A percentile compares a stretch with the other conserved stretches of the same genome.
phyloP scores from a whole-genome alignment of 2,113 vertebrate species.

The Rhinichthys klamathensis region DNA sequence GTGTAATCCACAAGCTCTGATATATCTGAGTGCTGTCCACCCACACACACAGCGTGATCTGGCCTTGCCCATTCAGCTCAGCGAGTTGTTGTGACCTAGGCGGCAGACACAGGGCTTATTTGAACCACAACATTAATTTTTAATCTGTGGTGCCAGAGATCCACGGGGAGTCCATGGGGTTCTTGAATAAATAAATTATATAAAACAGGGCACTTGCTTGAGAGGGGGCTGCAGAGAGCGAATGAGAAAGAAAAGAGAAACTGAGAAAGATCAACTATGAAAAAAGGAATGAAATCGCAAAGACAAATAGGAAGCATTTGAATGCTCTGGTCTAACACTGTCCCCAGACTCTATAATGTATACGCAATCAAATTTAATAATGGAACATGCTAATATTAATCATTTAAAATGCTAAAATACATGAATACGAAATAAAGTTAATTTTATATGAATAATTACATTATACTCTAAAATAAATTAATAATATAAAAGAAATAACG shows the following conservation, averaged over 20 bases:
- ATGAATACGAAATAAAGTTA: not conserved
- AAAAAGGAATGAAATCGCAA: not conserved
- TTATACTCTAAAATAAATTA: not conserved
- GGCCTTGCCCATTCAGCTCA: not conserved
- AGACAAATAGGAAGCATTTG: not conserved
- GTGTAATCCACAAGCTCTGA: constrained; percentile 43
- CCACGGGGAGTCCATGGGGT: constrained; percentile 41
- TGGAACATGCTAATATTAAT: not conserved
- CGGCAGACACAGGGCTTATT: constrained; percentile 34
- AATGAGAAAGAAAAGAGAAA: not conserved
- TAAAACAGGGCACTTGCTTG: constrained; percentile 23
- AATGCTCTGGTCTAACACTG: not conserved
- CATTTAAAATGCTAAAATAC: too few species aligned
- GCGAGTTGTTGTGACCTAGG: constrained; percentile 13
- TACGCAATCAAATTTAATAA: not conserved
- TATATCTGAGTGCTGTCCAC: constrained; percentile 34
- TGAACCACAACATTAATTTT: constrained; percentile 50
- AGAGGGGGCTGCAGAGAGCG: not conserved
- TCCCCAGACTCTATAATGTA: not conserved
- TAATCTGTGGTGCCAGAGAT: constrained; percentile 39
- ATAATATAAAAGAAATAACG: not conserved
- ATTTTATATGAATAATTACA: not conserved
- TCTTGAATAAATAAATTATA: constrained; percentile 31
- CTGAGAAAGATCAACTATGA: not conserved
- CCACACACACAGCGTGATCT: constrained; percentile 17